Conservation (phyloP, 2,888 invertebrate species). For the Melieria crassipennis region DNA sequence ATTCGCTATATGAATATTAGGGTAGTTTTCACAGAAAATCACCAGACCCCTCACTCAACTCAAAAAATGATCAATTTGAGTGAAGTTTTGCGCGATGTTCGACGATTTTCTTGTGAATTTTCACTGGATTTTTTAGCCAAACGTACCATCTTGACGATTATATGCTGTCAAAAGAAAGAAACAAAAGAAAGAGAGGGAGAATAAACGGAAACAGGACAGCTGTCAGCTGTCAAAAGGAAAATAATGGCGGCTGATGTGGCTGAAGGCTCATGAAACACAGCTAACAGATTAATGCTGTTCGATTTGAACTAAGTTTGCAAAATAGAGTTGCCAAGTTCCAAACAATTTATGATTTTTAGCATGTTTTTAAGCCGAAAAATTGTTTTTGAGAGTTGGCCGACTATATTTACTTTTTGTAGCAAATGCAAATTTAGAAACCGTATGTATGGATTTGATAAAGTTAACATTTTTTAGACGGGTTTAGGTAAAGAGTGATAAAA, state of each 20-base stretch:
- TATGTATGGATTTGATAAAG: too few relatives aligned
- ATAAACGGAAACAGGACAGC: conserved; percentile 42
- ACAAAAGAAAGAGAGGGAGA: conserved; percentile 45
- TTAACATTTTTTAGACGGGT: too few relatives aligned
- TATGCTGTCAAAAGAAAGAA: conserved; percentile 52
- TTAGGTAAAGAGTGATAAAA: too few relatives aligned
- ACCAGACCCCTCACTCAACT: conserved; percentile 9
- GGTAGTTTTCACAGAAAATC: not conserved
- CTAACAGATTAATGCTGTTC: not conserved
- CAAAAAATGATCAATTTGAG: not conserved
- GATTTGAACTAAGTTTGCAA: too few relatives aligned
- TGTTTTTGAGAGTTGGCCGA: too few relatives aligned
- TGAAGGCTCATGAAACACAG: conserved; percentile 33
- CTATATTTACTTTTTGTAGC: too few relatives aligned
- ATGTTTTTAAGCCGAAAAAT: too few relatives aligned
- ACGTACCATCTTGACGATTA: conserved; percentile 55
- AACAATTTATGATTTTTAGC: too few relatives aligned
- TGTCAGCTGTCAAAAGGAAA: conserved; percentile 38
- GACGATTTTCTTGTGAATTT: conserved; percentile 39
- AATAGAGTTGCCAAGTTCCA: too few relatives aligned
- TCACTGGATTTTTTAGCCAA: conserved; percentile 2
- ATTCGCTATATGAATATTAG: not conserved
- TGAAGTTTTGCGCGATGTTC: conserved; percentile 39
- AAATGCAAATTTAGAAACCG: too few relatives aligned
- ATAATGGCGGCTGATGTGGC: conserved; percentile 1